Conservation (phyloP, 2,113 vertebrate species). For the Tympanuchus pallidicinctus region DNA sequence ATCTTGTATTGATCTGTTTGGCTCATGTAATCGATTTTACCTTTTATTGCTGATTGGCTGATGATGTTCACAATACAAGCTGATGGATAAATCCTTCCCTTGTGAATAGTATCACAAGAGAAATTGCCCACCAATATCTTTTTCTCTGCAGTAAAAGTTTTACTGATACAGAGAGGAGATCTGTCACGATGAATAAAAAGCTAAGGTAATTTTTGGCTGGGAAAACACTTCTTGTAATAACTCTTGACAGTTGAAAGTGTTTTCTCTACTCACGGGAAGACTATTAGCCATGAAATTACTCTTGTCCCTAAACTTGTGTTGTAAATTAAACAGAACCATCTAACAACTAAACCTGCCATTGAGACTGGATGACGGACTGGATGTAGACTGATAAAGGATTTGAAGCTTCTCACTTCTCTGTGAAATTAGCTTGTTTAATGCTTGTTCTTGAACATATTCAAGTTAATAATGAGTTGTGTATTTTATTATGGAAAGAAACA, state of each 20-base stretch:
- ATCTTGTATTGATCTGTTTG: slow-evolving; percentile 42
- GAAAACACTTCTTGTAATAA: background rate
- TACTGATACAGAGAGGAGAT: background rate
- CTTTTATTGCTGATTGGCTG: slow-evolving; percentile 45
- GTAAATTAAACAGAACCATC: background rate
- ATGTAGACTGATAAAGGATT: background rate
- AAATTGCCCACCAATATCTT: background rate
- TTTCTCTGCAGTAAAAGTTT: background rate
- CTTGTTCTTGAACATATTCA: background rate
- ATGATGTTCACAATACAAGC: slow-evolving; percentile 7
- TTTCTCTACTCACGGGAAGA: background rate
- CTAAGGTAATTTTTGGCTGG: background rate
- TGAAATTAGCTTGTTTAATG: background rate
- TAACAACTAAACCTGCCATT: background rate
- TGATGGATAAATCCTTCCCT: slow-evolving; percentile 16
- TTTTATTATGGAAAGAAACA: background rate
- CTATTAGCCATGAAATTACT: background rate
- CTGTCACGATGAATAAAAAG: slow-evolving; percentile 24
- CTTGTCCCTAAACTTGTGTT: background rate
- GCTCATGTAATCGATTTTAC: background rate
- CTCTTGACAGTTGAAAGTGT: background rate
- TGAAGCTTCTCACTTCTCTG: background rate
- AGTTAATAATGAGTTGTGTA: background rate
- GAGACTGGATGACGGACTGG: background rate
- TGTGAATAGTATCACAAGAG: background rate